Evolutionary conservation across 2,113 vertebrate genomes (phyloP).

Genomic region (Eidolon helvum): DNA sequence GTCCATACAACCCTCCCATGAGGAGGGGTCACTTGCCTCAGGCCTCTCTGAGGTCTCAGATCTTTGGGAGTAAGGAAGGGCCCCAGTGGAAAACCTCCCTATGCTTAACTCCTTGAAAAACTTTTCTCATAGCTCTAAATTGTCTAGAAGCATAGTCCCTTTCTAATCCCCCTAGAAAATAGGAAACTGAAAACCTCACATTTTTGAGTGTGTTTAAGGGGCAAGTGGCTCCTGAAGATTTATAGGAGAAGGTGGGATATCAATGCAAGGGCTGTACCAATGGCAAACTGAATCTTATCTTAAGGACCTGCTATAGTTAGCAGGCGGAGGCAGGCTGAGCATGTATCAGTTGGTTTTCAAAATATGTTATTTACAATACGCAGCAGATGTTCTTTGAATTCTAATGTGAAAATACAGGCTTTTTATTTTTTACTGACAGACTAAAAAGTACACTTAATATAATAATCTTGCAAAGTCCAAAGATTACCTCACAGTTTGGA

Average conservation of each 20-base stretch:
- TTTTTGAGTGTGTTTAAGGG: neutral
- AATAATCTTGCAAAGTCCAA: slow-evolving; percentile 84
- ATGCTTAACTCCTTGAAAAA: neutral
- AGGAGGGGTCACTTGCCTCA: neutral
- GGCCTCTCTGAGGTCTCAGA: neutral
- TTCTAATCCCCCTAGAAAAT: neutral
- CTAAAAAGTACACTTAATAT: slow-evolving; percentile 87
- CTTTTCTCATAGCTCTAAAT: neutral
- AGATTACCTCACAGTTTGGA: slow-evolving; percentile 87
- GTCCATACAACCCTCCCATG: neutral
- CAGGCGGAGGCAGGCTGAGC: slow-evolving; percentile 80
- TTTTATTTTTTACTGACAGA: slow-evolving; percentile 84
- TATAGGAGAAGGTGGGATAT: neutral
- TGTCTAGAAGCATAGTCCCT: neutral
- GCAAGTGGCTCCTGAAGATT: neutral
- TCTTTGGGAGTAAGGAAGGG: neutral
- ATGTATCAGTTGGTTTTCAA: slow-evolving; percentile 84
- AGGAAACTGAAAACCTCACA: neutral
- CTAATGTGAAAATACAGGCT: slow-evolving; percentile 86
- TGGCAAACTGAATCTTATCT: slow-evolving; percentile 59
- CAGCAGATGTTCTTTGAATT: slow-evolving; percentile 87
- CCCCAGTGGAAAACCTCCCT: neutral
- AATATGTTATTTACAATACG: slow-evolving; percentile 89
- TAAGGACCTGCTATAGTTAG: slow-evolving; percentile 68
- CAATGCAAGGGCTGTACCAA: neutral